Conservation (phyloP, 2,113 vertebrate genomes). For the Falco punctatus region DNA sequence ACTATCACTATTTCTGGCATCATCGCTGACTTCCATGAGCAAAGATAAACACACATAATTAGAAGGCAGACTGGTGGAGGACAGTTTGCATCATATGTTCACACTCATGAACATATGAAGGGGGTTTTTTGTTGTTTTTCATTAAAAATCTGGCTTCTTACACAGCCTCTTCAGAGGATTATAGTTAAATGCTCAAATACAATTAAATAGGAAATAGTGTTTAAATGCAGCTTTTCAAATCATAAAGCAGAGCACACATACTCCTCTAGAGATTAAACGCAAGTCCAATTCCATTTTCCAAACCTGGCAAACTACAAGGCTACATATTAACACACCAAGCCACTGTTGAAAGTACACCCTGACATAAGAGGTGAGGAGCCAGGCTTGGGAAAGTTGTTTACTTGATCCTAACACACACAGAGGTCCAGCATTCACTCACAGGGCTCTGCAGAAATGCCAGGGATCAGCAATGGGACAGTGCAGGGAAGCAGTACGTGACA, state of each 20-base stretch:
- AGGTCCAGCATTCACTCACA: neutral
- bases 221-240: neutral
- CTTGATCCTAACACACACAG: neutral
- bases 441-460: neutral
- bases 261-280: neutral
- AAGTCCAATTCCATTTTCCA: neutral
- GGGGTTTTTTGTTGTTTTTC: neutral
- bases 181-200: neutral
- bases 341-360: neutral
- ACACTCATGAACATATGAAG: neutral
- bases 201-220: neutral
- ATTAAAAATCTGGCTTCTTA: neutral
- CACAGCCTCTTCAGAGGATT: neutral
- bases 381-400: neutral
- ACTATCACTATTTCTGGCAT: constrained; percentile 4
- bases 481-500: fast-evolving
- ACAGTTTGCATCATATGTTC: neutral
- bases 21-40: neutral
- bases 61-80: neutral
- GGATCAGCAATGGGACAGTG: fast-evolving
- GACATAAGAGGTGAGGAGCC: neutral
- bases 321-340: neutral
- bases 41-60: neutral
- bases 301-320: neutral
- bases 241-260: neutral